Conservation (phyloP, 2,888 invertebrate species). For the Diarsia mendica region DNA sequence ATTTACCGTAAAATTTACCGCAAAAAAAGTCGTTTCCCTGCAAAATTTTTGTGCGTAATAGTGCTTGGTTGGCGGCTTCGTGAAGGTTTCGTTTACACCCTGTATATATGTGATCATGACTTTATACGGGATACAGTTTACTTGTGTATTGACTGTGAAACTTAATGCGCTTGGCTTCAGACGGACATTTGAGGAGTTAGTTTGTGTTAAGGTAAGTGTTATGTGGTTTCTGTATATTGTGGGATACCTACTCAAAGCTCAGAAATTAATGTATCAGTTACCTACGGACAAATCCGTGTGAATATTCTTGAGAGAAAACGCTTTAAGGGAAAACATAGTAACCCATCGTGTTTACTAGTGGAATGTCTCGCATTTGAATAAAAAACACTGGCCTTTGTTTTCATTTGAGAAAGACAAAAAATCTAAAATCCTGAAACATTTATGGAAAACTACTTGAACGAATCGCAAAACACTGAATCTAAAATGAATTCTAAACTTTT, state of each 20-base stretch:
- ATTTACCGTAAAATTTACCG: too few species aligned
- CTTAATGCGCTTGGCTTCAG: constrained; percentile 53
- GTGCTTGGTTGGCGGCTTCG: too few species aligned
- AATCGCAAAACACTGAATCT: background rate
- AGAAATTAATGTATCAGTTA: constrained; percentile 1
- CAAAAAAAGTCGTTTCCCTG: too few species aligned
- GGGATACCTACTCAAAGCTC: background rate
- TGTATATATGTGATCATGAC: too few species aligned
- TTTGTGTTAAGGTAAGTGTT: constrained; percentile 37
- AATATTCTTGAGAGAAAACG: background rate
- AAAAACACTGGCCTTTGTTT: background rate
- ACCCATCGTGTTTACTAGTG: background rate
- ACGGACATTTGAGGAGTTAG: constrained; percentile 41
- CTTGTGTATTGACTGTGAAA: constrained; percentile 61
- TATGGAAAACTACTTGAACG: background rate
- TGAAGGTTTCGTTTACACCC: too few species aligned
- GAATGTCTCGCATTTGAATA: background rate
- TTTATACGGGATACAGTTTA: constrained; percentile 68
- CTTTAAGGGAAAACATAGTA: background rate
- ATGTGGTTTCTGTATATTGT: constrained; percentile 21
- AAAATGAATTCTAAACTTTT: background rate
- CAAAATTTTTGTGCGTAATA: too few species aligned
- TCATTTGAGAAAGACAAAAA: too few species aligned
- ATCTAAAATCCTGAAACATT: background rate
- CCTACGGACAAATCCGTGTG: background rate